These are phyloP conservation scores for Eulacestoma nigropectus DNA, from an alignment of 2,113 vertebrate species.

Conservation along the genomic window DNA sequence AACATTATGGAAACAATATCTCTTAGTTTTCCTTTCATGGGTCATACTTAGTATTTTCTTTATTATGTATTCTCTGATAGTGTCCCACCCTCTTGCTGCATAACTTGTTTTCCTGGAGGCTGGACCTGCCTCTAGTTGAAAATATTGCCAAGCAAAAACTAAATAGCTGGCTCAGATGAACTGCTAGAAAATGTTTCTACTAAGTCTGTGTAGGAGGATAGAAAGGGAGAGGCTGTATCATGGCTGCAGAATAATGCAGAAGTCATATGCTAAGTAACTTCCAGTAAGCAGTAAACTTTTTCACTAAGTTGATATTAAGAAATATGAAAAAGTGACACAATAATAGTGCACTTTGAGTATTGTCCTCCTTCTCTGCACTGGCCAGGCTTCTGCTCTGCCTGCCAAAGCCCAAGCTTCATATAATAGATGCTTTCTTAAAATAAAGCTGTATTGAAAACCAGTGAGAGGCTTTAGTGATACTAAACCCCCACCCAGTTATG, in stretches of 20 bases:
- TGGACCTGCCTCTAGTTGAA: constrained; percentile 20
- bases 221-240: constrained; percentile 32
- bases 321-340: constrained; percentile 36
- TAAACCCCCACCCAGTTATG: constrained; percentile 52
- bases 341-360: constrained; percentile 31
- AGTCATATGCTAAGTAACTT: constrained; percentile 19
- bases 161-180: constrained; percentile 31
- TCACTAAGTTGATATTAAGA: background rate
- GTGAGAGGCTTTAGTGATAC: constrained; percentile 51
- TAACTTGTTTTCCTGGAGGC: constrained; percentile 48
- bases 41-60: constrained; percentile 21
- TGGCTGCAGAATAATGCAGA: constrained; percentile 19
- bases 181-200: constrained; percentile 37
- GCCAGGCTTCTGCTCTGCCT: constrained; percentile 7
- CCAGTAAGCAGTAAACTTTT: background rate
- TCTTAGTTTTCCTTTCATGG: background rate
- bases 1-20: background rate
- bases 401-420: constrained; percentile 34
- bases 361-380: background rate
- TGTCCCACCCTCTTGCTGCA: constrained; percentile 47
- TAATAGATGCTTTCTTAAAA: constrained; percentile 62
- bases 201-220: constrained; percentile 37
- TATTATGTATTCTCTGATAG: constrained; percentile 30
- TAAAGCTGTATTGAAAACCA: constrained; percentile 55
- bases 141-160: constrained; percentile 1